Base-by-base conservation (phyloP, 2,888 invertebrate genomes). In the Tholera decimalis region DNA sequence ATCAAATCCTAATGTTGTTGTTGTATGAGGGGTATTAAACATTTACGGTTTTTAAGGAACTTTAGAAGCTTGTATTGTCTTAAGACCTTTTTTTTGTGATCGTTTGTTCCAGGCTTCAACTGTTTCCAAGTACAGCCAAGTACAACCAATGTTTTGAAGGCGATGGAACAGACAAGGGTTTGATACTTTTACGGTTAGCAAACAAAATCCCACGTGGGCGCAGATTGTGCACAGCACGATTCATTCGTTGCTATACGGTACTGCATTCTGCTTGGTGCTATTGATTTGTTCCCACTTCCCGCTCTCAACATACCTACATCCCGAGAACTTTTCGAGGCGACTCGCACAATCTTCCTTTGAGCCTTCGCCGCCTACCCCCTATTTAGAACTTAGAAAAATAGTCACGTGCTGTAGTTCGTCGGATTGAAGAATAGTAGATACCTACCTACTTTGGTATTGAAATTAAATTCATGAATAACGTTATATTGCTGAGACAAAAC, bases 301-400 rank as follows among this genome's bases (percentile, higher is more conserved):
- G 62, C 43, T 65, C 77, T 62, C 59, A 67, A 74, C 83, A 75
- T 78, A 74, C 83, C 74, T 78, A 71, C 73, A 68, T 56, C 69
- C 79, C 72, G 46, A 49, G 43, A 55, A 66, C 51, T 65, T 58
- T 72, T 62, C 61, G 64, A 79, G 69, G 57, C 41, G 33, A 55
- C 59, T 59, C 67, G 39, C 63, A 44, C 64, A 54, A 49, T 72
- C 77, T 78, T 78, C 71, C 70, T 50, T 51, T 7, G 18, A 55
- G 62, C 41, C 75, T 62, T 39, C 81, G 79, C 64, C 79, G 63
- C 71, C 65, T 70, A 73, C 79, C 77, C 74, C 77, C 74, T 71
- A 80, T 79, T 77, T 70, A 59, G 72, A 83, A 82, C 75, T 59
- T 41, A 35, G 47, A 41, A 71, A 66, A 66, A 49, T 71, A 28